These are phyloP conservation scores for Idaea aversata DNA, from an alignment of 2,888 invertebrate genomes.

Conservation along the genomic window DNA sequence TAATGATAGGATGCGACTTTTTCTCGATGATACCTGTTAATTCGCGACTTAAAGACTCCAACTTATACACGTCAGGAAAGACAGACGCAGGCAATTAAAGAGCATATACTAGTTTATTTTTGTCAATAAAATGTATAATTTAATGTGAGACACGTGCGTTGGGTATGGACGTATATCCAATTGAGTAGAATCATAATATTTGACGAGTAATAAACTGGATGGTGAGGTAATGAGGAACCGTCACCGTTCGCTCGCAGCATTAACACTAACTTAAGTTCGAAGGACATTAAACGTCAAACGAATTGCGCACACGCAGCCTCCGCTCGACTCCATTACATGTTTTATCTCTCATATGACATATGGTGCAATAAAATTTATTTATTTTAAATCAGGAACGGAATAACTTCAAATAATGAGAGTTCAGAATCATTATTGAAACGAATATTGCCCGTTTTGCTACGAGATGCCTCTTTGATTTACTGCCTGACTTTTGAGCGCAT, in stretches of 20 bases:
- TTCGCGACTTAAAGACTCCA: no score
- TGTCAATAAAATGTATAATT: neutral
- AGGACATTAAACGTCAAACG: slow-evolving; percentile 74
- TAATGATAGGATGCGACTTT: no score
- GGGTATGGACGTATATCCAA: slow-evolving; percentile 17
- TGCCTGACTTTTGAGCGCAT: slow-evolving; percentile 70
- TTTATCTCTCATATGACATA: slow-evolving; percentile 74
- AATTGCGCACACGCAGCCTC: slow-evolving; percentile 38
- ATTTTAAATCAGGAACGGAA: slow-evolving; percentile 69
- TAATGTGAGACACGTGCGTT: slow-evolving; percentile 1
- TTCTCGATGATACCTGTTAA: no score
- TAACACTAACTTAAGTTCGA: slow-evolving; percentile 63
- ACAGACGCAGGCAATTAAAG: no score
- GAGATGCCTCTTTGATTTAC: slow-evolving; percentile 74
- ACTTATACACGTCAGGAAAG: no score
- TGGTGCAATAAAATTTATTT: slow-evolving; percentile 75
- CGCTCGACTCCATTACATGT: slow-evolving; percentile 60
- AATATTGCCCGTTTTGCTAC: slow-evolving; percentile 53
- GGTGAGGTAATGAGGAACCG: slow-evolving; percentile 62
- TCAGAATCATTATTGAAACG: slow-evolving; percentile 55
- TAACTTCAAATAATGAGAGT: slow-evolving; percentile 70
- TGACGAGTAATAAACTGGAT: slow-evolving; percentile 63
- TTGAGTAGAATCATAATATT: slow-evolving; percentile 46
- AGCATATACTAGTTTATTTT: no score
- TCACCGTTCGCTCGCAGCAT: slow-evolving; percentile 50